Evolutionary conservation across 2,113 vertebrate genomes (phyloP).

Genomic region (Lepisosteus osseus): DNA sequence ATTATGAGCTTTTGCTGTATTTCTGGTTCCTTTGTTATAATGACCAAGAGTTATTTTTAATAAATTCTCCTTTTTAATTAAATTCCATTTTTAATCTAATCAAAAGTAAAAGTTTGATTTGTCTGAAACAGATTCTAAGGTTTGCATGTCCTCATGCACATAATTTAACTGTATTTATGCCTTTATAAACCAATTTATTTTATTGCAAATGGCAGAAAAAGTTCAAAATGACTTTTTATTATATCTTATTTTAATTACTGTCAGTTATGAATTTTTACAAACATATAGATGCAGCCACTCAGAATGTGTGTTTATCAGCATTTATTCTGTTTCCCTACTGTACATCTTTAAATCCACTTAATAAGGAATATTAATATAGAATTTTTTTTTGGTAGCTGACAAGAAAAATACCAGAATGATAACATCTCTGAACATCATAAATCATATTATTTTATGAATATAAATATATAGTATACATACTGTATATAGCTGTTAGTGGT

Average conservation of each 20-base stretch:
- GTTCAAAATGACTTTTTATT: not conserved
- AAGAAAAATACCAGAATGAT: too few species aligned
- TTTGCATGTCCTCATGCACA: not conserved
- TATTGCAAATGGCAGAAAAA: not conserved
- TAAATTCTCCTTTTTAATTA: not conserved
- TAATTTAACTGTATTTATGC: not conserved
- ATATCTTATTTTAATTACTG: not conserved
- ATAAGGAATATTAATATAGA: too few species aligned
- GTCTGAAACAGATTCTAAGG: not conserved
- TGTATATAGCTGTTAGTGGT: too few species aligned
- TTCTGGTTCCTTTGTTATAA: not conserved
- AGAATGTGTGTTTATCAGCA: too few species aligned
- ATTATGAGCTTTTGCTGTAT: not conserved
- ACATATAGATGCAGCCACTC: too few species aligned
- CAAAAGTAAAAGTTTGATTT: not conserved
- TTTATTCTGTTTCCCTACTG: too few species aligned
- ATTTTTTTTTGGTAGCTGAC: too few species aligned
- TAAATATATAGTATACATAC: too few species aligned
- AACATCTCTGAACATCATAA: too few species aligned
- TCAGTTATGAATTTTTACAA: too few species aligned
- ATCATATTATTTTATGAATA: too few species aligned
- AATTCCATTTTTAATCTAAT: not conserved
- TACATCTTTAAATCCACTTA: too few species aligned
- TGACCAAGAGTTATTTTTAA: not conserved
- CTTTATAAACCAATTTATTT: constrained; percentile 1